Conservation (phyloP, 2,113 vertebrate species). For the Embiotoca jacksoni region DNA sequence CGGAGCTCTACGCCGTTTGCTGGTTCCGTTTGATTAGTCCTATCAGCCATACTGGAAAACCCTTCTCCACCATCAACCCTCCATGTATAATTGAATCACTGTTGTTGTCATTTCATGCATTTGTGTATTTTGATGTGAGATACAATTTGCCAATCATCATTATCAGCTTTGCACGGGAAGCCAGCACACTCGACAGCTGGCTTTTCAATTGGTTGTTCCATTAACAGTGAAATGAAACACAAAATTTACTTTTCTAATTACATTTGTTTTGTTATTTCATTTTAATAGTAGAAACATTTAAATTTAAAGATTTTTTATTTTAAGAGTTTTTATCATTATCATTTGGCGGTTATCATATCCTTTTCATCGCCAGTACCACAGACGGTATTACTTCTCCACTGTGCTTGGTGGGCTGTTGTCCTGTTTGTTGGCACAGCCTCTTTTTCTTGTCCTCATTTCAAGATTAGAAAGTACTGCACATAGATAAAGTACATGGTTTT, state of each 20-base stretch:
- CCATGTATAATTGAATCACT: constrained; percentile 39
- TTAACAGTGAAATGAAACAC: constrained; percentile 11
- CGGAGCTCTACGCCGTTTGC: constrained; percentile 16
- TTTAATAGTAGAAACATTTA: background rate
- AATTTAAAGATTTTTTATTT: too few species aligned
- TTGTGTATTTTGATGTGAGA: constrained; percentile 47
- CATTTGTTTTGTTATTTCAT: background rate
- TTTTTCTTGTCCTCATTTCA: background rate
- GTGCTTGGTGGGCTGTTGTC: background rate
- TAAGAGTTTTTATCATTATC: background rate
- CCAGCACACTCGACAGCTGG: constrained; percentile 3
- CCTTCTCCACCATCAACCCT: background rate
- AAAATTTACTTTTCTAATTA: constrained; percentile 6
- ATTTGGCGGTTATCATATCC: background rate
- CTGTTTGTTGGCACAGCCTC: background rate
- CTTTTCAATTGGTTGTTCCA: background rate
- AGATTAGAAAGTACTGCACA: background rate
- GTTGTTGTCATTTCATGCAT: constrained; percentile 45
- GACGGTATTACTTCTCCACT: background rate
- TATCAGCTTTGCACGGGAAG: constrained; percentile 13
- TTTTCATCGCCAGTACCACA: background rate
- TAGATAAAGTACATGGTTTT: background rate
- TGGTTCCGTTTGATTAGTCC: constrained; percentile 56
- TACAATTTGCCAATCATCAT: constrained; percentile 20
- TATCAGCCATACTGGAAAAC: constrained; percentile 21